Base-by-base conservation (phyloP, 2,797 vertebrate genomes). In the Tinamus major region DNA sequence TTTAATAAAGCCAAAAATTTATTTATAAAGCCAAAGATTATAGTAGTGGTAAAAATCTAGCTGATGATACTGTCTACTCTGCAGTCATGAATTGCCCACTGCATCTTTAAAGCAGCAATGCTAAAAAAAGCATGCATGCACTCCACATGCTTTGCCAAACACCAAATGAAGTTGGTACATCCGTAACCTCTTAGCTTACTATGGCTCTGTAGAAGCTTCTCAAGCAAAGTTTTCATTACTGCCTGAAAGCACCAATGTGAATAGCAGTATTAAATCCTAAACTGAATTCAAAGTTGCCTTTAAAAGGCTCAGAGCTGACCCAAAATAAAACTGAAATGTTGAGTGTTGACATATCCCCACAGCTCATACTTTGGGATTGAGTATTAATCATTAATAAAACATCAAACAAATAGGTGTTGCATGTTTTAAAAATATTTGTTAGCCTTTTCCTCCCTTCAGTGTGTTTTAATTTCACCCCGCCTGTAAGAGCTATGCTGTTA, bases 401-500 rank as follows among this genome's bases (percentile, higher is more conserved):
- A n/a, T 41, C 7, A 9, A 56, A 39, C 26, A 74, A 71, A 58
- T 31, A 65, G 27, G 13, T 83, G 33, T 20, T 19, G 2, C 51
- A n/a, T 75, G 19, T 48, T 91, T 87, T 55, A 9, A 85, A 93
- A 82, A 55, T 13, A 67, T 55, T 64, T 72, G n/a, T 75, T 63
- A 48, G 26, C 42, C 19, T 63, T 78, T 26, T 89, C 20, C 72
- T 61, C 53, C 29, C 20, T 82, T 86, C 5, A 6, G 29, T 53
- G 11, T 9, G 29, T 56, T 80, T 93, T 91, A n/a, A 48, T 70
- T 94, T 90, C 74, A 56, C 81, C 90, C 75, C 81, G 65, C 84
- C 90, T 92, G 27, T 31, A 56, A 58, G 58, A 87, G 49, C 58
- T 90, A 62, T 68, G 49, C 55, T 85, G 24, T 76, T 87, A 68